Base-by-base conservation (phyloP, 2,113 vertebrate genomes). In the Strix aluco region DNA sequence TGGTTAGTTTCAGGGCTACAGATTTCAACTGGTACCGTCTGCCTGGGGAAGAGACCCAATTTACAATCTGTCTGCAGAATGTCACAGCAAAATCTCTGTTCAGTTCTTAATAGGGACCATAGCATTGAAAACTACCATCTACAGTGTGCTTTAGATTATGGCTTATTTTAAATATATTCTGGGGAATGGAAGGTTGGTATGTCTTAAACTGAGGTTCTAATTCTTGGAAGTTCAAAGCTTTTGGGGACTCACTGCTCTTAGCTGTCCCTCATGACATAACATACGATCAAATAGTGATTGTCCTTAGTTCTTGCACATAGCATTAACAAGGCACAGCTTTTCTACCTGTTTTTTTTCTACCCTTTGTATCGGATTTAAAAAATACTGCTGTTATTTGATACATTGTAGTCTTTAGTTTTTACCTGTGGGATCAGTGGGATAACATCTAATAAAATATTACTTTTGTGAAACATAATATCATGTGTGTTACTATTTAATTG, bases 141-240 rank as follows among this genome's bases (percentile, higher is more conserved):
- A 30, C 14, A 47, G 1, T 75, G 75, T 63, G 14, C 15, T 89
- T 62, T 62, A 71, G 52, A 55, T 44, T 78, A 30, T 32, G 29
- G 10, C 42, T 71, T 79, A 11, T 59, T 71, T 63, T 21, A 92
- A 91, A 78, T 20, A 81, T 38, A 40, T 11, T 59, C 30, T 36
- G n/a, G 19, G 42, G 81, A 58, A 26, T 27, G 12, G 32, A 65
- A 82, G 12, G 18, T 58, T 0, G 0, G 4, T 82, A 16, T n/a
- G 8, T 75, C 65, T 86, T 81, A n/a, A 77, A 88, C 17, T 74
- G 34, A 82, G 29, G 4, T 79, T 87, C 54, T 32, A 21, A 36
- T 69, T 92, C 65, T 59, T 71, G 25, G 12, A 88, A 89, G 20
- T 59, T 79, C 6, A 4, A 66, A 69, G 25, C 20, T 85, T 85